These are phyloP conservation scores for Polypedilum vanderplanki DNA, from an alignment of 1,140 invertebrate species.

Conservation along the genomic window DNA sequence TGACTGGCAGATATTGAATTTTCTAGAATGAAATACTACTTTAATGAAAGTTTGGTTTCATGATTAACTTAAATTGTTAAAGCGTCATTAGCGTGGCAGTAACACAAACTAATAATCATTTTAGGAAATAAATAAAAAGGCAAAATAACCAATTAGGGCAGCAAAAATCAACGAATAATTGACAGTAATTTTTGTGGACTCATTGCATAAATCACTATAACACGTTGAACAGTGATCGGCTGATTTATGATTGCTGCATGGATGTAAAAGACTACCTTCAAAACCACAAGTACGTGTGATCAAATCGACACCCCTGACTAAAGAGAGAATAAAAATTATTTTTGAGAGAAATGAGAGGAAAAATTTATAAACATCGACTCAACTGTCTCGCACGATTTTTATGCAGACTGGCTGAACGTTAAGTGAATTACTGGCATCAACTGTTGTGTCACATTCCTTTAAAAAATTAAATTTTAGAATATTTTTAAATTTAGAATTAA, in stretches of 20 bases:
- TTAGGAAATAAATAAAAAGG: background rate
- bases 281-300: background rate
- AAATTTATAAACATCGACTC: background rate
- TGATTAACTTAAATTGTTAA: too few relatives aligned
- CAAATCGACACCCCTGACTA: background rate
- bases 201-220: background rate
- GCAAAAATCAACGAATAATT: background rate
- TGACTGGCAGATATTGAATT: too few relatives aligned
- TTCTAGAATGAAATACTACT: too few relatives aligned
- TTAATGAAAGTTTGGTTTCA: too few relatives aligned
- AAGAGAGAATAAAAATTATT: background rate
- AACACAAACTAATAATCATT: background rate
- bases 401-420: background rate
- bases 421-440: background rate
- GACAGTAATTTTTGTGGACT: background rate
- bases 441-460: background rate
- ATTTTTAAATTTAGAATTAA: background rate
- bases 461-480: background rate
- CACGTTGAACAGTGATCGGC: slow-evolving; percentile 8
- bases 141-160: background rate
- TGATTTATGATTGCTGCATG: background rate
- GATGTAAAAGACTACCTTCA: background rate
- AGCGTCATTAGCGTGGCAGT: too few relatives aligned
- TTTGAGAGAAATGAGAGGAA: background rate
- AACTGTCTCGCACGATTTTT: background rate